Base-by-base conservation (phyloP, 2,888 invertebrate genomes). In the Boloria selene region DNA sequence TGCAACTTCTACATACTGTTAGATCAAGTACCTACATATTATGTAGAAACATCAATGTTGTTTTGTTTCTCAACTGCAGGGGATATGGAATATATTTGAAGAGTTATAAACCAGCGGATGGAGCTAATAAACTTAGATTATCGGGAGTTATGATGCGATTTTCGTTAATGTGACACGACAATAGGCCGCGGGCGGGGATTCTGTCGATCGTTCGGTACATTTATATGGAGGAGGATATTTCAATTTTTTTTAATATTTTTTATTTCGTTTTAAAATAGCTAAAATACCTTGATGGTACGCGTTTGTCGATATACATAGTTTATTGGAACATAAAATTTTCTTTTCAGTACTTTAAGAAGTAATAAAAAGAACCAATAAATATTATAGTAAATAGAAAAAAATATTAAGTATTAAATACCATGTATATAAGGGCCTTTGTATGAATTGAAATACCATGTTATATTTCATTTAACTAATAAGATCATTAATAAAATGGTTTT, bases 101-200 rank as follows among this genome's bases (percentile, higher is more conserved):
- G 69, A 71, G 73, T 77, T 77, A 81, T 78, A 81, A 88, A 87
- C 81, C 85, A 83, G 78, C 77, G 83, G 83, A 77, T 78, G 81
- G 81, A 85, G 87, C 90, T 89, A 91, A 91, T 91, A 90, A 90
- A 91, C 88, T 88, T 90, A 90, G 89, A 91, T 91, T 90, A 91
- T 89, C 84, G 87, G 87, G 86, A 90, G 90, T 90, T 91, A 90
- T 89, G 91, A 90, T 86, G 90, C 89, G 89, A 88, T 86, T 86
- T 84, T 77, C 84, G 87, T 82, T 90, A 90, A 90, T 89, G 86
- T 84, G 87, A 88, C 85, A 86, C 80, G 90, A 90, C 90, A 90
- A 88, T 87, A 86, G 86, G 82, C 90, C 83, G 79, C 81, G 76
- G 75, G 75, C 81, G 76, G 75, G 75, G 74, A 69, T 68, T 74